Evolutionary conservation across 2,113 vertebrate genomes (phyloP).

Genomic region (Engystomops pustulosus): DNA sequence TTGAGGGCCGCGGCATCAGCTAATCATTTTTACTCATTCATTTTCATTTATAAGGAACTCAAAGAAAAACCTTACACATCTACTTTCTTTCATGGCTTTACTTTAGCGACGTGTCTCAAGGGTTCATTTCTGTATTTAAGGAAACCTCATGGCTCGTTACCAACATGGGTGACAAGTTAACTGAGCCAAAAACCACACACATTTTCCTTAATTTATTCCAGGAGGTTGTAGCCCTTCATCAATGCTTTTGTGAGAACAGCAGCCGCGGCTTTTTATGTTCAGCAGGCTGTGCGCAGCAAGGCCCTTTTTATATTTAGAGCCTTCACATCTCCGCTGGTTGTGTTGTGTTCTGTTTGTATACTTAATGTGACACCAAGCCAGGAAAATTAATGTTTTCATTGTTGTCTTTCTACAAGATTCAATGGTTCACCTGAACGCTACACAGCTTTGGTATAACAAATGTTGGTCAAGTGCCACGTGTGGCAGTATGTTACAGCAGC

Average conservation of each 20-base stretch:
- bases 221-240: background rate
- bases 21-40: conserved; percentile 26
- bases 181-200: background rate
- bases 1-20: background rate
- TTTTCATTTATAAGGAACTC: conserved; percentile 1
- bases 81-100: conserved; percentile 9
- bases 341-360: conserved; percentile 32
- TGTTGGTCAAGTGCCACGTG: conserved; percentile 30
- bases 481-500: background rate
- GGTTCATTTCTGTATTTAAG: conserved; percentile 41
- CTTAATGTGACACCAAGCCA: conserved; percentile 34
- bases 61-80: conserved; percentile 6
- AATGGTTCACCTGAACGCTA: conserved; percentile 14
- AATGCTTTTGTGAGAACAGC: conserved; percentile 18
- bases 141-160: conserved; percentile 18
- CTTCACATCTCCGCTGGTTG: conserved; percentile 30
- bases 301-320: conserved; percentile 13
- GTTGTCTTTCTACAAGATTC: conserved; percentile 27
- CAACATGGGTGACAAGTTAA: conserved; percentile 20
- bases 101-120: background rate
- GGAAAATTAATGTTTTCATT: conserved; percentile 34
- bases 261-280: conserved; percentile 15
- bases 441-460: conserved; percentile 17
- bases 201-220: conserved; percentile 24
- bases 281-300: conserved; percentile 21